Base-by-base conservation (phyloP, 2,113 vertebrate species). In the Syngnathus typhle region DNA sequence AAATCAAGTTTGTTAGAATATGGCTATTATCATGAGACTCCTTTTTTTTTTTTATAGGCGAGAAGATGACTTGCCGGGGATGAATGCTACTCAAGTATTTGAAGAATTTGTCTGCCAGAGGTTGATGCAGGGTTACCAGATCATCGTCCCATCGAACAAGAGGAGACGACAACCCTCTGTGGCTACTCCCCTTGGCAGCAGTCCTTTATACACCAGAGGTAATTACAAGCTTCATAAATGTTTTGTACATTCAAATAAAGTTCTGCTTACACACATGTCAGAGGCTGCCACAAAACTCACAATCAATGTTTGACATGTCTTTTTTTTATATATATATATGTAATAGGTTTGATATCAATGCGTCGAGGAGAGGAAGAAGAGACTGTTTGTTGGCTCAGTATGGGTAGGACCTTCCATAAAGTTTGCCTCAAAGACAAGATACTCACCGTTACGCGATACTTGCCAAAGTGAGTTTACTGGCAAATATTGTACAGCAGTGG, bases 71-170 rank as follows among this genome's bases (percentile, higher is more conserved):
- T 91, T 86, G 6, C 89, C 93, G 7, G 92, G 92, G 80, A 96
- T 98, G 93, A 94, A 89, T 0, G 96, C 96, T 0, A 93, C 93
- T 59, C 96, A 96, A 76, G 97, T 99, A 54, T 99, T 98, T 83
- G 97, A 99, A 77, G 96, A 99, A 85, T 98, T 99, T 47, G 94
- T 99, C 73, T 98, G 96, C 72, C 97, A 99, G 87, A 91, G 97
- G 6, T 90, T 99, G 78, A 99, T 99, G 97, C 97, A 99, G 82
- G 97, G 97, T 36, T 99, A 98, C 80, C 97, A 99, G 75, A 95
- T 99, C 60, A 99, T 98, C 16, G 96, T 98, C 77, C 97, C 95
- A 56, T 69, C 94, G 58, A 96, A 93, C 7, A 87, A 89, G 5
- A 93, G 92, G 83, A 96, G 95, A 38, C 38, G 92, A 0, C 85